Percentiles rank a stretch among this genome's conserved stretches.
phyloP scores from a whole-genome alignment of 2,888 invertebrate genomes.

The Idaea biselata region DNA sequence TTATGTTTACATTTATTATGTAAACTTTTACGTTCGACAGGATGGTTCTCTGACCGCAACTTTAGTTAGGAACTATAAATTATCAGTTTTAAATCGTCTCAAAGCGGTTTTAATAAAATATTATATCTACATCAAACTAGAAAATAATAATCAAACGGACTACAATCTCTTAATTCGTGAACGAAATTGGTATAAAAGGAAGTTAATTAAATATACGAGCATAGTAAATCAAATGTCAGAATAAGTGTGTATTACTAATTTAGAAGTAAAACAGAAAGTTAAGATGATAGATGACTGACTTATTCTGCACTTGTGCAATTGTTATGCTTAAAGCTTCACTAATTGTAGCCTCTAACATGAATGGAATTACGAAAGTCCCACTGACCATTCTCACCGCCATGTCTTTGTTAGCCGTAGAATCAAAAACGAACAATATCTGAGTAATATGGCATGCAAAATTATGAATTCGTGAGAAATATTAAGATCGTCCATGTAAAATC shows the following conservation, averaged over 20 bases:
- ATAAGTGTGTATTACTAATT: background rate
- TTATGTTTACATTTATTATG: no score
- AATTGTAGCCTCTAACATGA: conserved; percentile 9
- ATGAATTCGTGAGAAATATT: conserved; percentile 58
- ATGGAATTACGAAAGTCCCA: conserved; percentile 17
- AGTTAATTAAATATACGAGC: background rate
- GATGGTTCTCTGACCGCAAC: no score
- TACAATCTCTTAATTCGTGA: background rate
- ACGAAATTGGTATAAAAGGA: background rate
- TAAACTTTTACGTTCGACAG: no score
- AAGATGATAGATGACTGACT: background rate
- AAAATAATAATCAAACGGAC: no score
- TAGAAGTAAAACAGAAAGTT: background rate
- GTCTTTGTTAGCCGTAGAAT: conserved; percentile 33
- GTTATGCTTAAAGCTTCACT: background rate
- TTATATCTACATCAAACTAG: no score
- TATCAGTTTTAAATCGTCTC: no score
- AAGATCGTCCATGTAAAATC: conserved; percentile 38
- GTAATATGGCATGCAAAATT: conserved; percentile 36
- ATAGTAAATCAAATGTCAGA: background rate
- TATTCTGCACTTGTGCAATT: background rate
- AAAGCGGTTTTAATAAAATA: no score
- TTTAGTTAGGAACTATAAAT: no score
- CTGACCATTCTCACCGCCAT: conserved; percentile 17
- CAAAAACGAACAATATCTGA: conserved; percentile 36